These are phyloP conservation scores for Synergus umbraculus DNA, from an alignment of 2,888 invertebrate species.

Conservation along the genomic window DNA sequence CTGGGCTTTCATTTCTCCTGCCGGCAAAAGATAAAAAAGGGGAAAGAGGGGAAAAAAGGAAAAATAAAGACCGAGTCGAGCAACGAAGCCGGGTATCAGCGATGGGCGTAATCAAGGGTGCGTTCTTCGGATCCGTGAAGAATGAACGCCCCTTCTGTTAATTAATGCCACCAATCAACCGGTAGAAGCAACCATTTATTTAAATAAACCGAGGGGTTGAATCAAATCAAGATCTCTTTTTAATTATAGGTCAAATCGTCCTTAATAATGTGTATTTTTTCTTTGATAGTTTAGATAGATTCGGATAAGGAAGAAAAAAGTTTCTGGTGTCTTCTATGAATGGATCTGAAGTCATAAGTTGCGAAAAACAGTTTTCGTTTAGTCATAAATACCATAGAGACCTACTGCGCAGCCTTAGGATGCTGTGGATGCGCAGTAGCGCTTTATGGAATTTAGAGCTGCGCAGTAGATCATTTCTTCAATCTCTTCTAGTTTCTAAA, in stretches of 20 bases:
- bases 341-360: no score
- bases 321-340: no score
- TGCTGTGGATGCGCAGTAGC: not conserved
- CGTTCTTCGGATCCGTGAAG: not conserved
- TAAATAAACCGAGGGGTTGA: not conserved
- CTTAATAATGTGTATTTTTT: not conserved
- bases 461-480: not conserved
- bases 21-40: conserved; percentile 14
- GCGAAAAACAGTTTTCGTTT: not conserved
- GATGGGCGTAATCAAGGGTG: conserved; percentile 26
- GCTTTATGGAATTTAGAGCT: not conserved
- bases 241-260: not conserved
- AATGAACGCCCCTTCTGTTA: not conserved
- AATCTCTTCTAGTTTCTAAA: not conserved
- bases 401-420: not conserved
- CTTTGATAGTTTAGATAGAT: no score
- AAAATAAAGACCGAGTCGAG: not conserved
- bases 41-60: not conserved
- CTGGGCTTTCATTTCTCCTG: conserved; percentile 39
- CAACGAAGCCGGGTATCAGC: conserved; percentile 5
- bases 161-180: conserved; percentile 20
- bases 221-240: not conserved
- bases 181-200: conserved; percentile 3
- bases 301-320: not conserved
- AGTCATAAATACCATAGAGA: not conserved